These are phyloP conservation scores for Probaryconus sp. DNA, from an alignment of 1,140 invertebrate species.

Conservation along the genomic window DNA sequence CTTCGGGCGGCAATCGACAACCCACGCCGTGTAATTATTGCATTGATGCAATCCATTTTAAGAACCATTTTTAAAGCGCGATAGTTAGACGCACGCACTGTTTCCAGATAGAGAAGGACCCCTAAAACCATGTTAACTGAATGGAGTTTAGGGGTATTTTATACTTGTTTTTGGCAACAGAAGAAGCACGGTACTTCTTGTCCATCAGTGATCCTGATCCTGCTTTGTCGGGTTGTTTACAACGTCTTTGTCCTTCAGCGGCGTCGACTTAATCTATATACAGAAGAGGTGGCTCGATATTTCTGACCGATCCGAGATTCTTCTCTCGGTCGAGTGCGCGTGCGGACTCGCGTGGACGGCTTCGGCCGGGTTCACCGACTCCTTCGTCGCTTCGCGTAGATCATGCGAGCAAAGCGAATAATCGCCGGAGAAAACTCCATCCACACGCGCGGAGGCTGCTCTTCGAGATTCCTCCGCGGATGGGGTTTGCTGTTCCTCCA, in stretches of 20 bases:
- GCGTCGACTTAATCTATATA: slow-evolving; percentile 50
- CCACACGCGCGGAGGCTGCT: slow-evolving; percentile 12
- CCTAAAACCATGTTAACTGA: too few species aligned
- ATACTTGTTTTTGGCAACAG: too few species aligned
- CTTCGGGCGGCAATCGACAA: too few species aligned
- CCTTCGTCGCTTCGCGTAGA: slow-evolving; percentile 51
- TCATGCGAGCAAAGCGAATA: slow-evolving; percentile 53
- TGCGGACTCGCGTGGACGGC: slow-evolving; percentile 53
- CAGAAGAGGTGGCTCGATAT: slow-evolving; percentile 48
- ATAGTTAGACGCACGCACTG: too few species aligned
- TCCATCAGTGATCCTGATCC: too few species aligned
- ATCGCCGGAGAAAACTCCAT: slow-evolving; percentile 5
- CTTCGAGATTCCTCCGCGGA: slow-evolving; percentile 3
- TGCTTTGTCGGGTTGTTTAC: slow-evolving; percentile 20
- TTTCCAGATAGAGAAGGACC: too few species aligned
- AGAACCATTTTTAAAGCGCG: too few species aligned
- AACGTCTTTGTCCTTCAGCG: slow-evolving; percentile 46
- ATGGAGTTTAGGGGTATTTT: too few species aligned
- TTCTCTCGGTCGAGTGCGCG: slow-evolving; percentile 54
- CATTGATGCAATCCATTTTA: too few species aligned
- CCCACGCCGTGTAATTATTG: too few species aligned
- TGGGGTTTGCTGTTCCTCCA: too few species aligned
- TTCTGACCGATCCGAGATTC: slow-evolving; percentile 32
- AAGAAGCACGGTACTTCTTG: too few species aligned
- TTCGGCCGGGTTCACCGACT: slow-evolving; percentile 59